Conservation (phyloP, 2,888 invertebrate species). For the Lithophane semibrunnea region DNA sequence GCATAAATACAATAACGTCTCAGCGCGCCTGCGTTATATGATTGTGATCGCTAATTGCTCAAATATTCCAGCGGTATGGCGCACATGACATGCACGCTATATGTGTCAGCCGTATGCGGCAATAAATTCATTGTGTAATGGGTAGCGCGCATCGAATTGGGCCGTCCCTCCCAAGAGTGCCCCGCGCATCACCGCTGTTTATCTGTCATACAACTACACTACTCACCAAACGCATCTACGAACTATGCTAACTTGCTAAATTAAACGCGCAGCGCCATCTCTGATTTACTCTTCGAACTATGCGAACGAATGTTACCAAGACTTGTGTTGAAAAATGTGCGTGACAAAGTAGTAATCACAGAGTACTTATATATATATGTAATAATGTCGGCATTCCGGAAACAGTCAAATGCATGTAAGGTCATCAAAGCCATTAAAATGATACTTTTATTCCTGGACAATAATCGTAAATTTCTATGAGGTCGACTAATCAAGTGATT, state of each 20-base stretch:
- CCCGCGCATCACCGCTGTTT: conserved; percentile 79
- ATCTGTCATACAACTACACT: conserved; percentile 79
- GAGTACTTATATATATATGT: no score
- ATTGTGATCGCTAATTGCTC: conserved; percentile 75
- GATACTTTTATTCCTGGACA: conserved; percentile 68
- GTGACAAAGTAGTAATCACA: conserved; percentile 78
- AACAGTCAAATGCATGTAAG: conserved; percentile 84
- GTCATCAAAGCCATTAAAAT: conserved; percentile 76
- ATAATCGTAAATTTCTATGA: conserved; percentile 62
- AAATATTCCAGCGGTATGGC: conserved; percentile 75
- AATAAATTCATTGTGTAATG: conserved; percentile 89
- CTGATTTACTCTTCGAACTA: conserved; percentile 41
- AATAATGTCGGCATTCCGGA: conserved; percentile 79
- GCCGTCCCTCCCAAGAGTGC: conserved; percentile 88
- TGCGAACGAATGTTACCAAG: conserved; percentile 8
- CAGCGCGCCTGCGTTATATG: conserved; percentile 50
- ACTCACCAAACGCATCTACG: conserved; percentile 80
- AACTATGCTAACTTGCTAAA: conserved; percentile 37
- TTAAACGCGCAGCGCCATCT: conserved; percentile 63
- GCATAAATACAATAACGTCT: conserved; percentile 47
- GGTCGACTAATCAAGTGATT: conserved; percentile 44
- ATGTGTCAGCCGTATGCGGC: conserved; percentile 85
- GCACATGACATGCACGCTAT: conserved; percentile 85
- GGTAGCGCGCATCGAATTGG: conserved; percentile 86
- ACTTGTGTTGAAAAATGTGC: conserved; percentile 65